Evolutionary conservation across 53 echinoderm and acorn worm genomes (phyloP).

Genomic region (Astropecten irregularis): DNA sequence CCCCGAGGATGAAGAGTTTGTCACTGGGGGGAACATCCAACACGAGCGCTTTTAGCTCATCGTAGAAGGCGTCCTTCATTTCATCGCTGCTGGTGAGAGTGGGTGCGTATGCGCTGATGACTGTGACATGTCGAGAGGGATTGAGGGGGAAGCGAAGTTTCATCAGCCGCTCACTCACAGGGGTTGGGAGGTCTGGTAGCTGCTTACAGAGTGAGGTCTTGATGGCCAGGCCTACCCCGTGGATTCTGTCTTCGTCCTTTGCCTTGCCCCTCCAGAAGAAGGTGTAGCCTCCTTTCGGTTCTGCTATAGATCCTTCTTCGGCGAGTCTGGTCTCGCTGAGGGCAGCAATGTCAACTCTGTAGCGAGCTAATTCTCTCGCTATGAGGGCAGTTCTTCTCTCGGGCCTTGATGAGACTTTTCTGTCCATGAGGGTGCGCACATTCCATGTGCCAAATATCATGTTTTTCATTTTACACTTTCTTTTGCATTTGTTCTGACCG

Average conservation of each 20-base stretch:
- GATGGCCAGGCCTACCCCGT: constrained; percentile 38
- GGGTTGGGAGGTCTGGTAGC: constrained; percentile 20
- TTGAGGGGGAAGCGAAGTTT: constrained; percentile 27
- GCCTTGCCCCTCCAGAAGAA: constrained; percentile 39
- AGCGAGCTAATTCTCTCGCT: not conserved
- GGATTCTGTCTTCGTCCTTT: not conserved
- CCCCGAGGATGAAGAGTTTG: constrained; percentile 27
- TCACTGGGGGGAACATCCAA: not conserved
- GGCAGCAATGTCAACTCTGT: not conserved
- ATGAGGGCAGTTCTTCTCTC: not conserved
- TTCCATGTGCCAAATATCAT: too few species aligned
- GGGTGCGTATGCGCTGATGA: constrained; percentile 43
- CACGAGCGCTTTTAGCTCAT: constrained; percentile 4
- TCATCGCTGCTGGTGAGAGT: constrained; percentile 17
- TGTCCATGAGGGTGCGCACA: not conserved
- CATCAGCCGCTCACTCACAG: constrained; percentile 37
- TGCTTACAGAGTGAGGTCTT: constrained; percentile 10
- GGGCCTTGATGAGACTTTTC: not conserved
- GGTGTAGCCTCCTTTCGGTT: not conserved
- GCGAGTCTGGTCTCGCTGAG: constrained; percentile 12
- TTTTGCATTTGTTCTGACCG: not conserved
- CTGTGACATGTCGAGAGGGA: not conserved
- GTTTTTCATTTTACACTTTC: not conserved
- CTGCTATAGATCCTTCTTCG: not conserved
- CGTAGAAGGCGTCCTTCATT: constrained; percentile 1